These are phyloP conservation scores for Hydrochoerus hydrochaeris DNA, from an alignment of 2,113 vertebrate species.

Conservation along the genomic window DNA sequence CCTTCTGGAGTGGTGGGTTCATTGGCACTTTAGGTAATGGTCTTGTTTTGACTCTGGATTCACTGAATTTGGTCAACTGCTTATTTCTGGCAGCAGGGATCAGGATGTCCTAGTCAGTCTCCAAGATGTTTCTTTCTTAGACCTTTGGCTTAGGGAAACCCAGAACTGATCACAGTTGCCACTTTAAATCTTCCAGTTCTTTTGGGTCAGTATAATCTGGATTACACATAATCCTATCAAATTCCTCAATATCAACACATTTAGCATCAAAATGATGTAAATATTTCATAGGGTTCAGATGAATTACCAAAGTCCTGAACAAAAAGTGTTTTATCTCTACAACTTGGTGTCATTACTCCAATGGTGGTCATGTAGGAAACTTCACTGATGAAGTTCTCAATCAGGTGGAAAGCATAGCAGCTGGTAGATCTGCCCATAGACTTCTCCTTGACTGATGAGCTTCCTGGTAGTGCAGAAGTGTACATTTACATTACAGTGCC, in stretches of 20 bases:
- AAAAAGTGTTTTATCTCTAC: constrained; percentile 98
- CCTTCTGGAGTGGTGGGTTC: constrained; percentile 95
- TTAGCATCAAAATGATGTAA: constrained; percentile 98
- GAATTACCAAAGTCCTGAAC: constrained; percentile 99
- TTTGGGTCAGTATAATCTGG: constrained; percentile 96
- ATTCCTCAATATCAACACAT: constrained; percentile 95
- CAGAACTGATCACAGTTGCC: constrained; percentile 97
- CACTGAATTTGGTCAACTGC: constrained; percentile 94
- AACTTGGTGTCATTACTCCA: constrained; percentile 96
- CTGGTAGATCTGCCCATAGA: constrained; percentile 97
- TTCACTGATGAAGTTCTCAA: constrained; percentile 99
- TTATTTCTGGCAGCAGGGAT: constrained; percentile 98
- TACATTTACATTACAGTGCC: constrained; percentile 97
- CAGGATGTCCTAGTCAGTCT: constrained; percentile 96
- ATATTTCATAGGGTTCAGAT: constrained; percentile 98
- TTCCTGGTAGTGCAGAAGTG: constrained; percentile 96
- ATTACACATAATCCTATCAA: constrained; percentile 97
- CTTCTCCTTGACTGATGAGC: constrained; percentile 97
- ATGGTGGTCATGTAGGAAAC: constrained; percentile 97
- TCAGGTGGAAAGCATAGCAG: constrained; percentile 97
- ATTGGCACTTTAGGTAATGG: constrained; percentile 97
- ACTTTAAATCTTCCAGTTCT: constrained; percentile 97
- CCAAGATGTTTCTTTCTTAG: constrained; percentile 95
- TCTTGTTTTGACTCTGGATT: constrained; percentile 96
- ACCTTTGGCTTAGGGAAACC: constrained; percentile 95